Evolutionary conservation across 2,888 invertebrate genomes (phyloP).

Genomic region (Agonopterix heracliana): DNA sequence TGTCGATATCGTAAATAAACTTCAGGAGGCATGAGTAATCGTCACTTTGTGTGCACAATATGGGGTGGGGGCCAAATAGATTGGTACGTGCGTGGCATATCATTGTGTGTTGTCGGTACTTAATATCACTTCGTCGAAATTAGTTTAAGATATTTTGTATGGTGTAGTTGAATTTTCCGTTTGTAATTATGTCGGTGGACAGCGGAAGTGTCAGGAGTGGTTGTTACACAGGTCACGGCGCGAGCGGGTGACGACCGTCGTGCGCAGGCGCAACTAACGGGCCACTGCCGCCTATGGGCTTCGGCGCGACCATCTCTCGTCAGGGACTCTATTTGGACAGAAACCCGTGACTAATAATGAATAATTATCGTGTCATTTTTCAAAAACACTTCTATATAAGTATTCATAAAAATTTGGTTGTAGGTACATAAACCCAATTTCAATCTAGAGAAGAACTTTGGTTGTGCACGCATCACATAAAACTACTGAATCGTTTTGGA

Average conservation of each 20-base stretch:
- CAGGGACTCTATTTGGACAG: slow-evolving; percentile 34
- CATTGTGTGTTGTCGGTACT: slow-evolving; percentile 22
- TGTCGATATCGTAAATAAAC: slow-evolving; percentile 61
- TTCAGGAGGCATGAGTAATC: slow-evolving; percentile 67
- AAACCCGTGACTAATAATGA: not conserved
- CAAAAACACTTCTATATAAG: too few relatives aligned
- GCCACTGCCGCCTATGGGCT: slow-evolving; percentile 47
- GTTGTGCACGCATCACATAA: too few relatives aligned
- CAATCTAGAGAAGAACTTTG: too few relatives aligned
- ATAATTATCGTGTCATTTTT: too few relatives aligned
- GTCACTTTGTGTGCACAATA: slow-evolving; percentile 69
- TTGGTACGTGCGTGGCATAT: slow-evolving; percentile 62
- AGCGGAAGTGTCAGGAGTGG: slow-evolving; percentile 62
- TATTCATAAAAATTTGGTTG: too few relatives aligned
- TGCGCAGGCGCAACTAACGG: slow-evolving; percentile 49
- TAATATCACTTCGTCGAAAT: slow-evolving; percentile 48
- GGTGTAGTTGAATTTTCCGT: slow-evolving; percentile 67
- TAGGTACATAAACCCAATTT: too few relatives aligned
- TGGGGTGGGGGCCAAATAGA: slow-evolving; percentile 64
- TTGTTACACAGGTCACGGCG: slow-evolving; percentile 66
- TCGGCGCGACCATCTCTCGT: slow-evolving; percentile 54
- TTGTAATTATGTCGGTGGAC: slow-evolving; percentile 63
- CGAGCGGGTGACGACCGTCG: slow-evolving; percentile 52
- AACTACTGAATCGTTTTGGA: too few relatives aligned
- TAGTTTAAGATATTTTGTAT: slow-evolving; percentile 51